Evolutionary conservation across 2,113 vertebrate genomes (phyloP).

Genomic region (Ginglymostoma cirratum): DNA sequence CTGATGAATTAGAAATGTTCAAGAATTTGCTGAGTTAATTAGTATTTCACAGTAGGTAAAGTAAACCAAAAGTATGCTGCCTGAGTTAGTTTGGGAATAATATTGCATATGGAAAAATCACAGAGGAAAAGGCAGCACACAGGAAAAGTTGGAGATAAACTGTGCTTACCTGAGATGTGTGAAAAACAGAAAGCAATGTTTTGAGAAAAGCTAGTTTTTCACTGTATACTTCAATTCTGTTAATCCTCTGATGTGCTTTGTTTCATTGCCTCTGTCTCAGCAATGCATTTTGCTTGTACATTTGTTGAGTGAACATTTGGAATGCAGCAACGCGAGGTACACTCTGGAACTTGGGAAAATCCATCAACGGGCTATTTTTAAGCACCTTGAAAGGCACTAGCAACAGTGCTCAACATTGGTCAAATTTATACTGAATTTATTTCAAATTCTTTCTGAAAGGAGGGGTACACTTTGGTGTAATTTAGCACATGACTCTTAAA

Average conservation of each 20-base stretch:
- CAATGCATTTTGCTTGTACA: neutral
- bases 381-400: neutral
- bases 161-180: neutral
- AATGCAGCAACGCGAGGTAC: neutral
- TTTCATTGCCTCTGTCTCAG: neutral
- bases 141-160: neutral
- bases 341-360: neutral
- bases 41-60: neutral
- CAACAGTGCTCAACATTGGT: neutral
- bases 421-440: neutral
- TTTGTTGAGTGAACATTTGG: neutral
- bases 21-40: neutral
- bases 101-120: neutral
- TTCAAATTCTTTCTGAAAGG: neutral
- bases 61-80: neutral
- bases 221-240: neutral
- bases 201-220: neutral
- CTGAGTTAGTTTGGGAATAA: neutral
- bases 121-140: no score
- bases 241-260: neutral
- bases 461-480: neutral
- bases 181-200: neutral
- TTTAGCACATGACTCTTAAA: neutral
- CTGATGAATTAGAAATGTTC: neutral
- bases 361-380: neutral